These are phyloP conservation scores for Psilopsiagon aymara DNA, from an alignment of 2,113 vertebrate species.

Conservation along the genomic window DNA sequence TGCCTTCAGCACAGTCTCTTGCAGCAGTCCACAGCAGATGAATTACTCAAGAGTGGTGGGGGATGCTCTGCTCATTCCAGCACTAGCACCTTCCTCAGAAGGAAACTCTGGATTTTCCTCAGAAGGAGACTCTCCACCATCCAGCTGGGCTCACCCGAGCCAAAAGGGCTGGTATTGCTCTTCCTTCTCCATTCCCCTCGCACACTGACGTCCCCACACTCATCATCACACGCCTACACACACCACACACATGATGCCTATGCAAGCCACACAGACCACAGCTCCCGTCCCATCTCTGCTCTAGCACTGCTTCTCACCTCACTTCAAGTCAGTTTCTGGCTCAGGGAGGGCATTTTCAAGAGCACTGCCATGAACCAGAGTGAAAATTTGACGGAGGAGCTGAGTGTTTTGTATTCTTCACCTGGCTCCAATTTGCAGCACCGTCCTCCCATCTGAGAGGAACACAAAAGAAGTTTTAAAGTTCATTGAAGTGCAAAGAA, in stretches of 20 bases:
- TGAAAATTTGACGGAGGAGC: not conserved
- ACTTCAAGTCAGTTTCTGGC: not conserved
- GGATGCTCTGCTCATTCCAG: rapidly evolving
- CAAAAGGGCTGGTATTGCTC: not conserved
- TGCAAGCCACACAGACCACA: not conserved
- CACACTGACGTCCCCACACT: rapidly evolving
- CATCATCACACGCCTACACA: not conserved
- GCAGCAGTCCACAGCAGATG: not conserved
- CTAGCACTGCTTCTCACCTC: not conserved
- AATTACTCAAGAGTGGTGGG: rapidly evolving
- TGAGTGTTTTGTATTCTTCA: not conserved
- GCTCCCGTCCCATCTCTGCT: not conserved
- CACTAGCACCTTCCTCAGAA: not conserved
- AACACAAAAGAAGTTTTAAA: not conserved
- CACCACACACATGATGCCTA: rapidly evolving
- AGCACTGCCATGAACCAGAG: not conserved
- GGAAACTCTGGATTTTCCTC: too few species aligned
- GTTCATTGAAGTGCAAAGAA: not conserved
- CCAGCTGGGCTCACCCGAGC: not conserved
- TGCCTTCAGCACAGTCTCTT: not conserved
- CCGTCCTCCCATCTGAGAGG: not conserved
- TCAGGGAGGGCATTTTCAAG: not conserved
- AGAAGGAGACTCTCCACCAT: not conserved
- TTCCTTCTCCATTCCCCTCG: not conserved
- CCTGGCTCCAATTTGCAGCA: not conserved